phyloP scores from a whole-genome alignment of 2,113 vertebrate genomes.

The Zosterops borbonicus region DNA sequence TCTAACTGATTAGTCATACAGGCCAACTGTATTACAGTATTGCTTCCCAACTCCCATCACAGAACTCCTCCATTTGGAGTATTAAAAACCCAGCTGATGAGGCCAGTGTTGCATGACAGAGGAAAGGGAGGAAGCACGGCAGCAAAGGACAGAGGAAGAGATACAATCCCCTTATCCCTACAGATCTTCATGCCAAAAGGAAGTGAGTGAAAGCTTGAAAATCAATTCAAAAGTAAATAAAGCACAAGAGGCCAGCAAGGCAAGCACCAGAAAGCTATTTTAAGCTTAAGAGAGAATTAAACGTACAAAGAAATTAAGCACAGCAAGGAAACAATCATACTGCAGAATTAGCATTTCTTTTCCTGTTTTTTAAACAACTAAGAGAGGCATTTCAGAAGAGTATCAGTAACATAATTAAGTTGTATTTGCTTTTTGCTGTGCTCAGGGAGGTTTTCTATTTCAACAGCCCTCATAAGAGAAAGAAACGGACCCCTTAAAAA shows the following conservation, averaged over 20 bases:
- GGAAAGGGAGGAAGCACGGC: background rate
- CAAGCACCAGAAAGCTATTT: conserved; percentile 19
- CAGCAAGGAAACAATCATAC: background rate
- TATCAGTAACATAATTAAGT: background rate
- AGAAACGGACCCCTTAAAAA: background rate
- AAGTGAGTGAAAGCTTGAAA: background rate
- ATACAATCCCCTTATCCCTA: background rate
- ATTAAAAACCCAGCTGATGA: conserved; percentile 6
- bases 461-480: background rate
- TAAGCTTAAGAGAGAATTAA: background rate
- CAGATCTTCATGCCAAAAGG: background rate
- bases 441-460: background rate
- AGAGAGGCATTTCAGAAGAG: background rate
- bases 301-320: background rate
- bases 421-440: background rate
- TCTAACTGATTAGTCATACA: conserved; percentile 61
- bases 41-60: background rate
- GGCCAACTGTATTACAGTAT: conserved; percentile 16
- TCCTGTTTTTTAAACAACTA: background rate
- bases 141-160: background rate
- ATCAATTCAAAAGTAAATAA: conserved; percentile 32
- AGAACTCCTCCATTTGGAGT: background rate
- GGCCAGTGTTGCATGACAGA: background rate
- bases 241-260: background rate
- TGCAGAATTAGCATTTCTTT: background rate